phyloP scores from a whole-genome alignment of 2,888 invertebrate species.

The Cantharis rufa region DNA sequence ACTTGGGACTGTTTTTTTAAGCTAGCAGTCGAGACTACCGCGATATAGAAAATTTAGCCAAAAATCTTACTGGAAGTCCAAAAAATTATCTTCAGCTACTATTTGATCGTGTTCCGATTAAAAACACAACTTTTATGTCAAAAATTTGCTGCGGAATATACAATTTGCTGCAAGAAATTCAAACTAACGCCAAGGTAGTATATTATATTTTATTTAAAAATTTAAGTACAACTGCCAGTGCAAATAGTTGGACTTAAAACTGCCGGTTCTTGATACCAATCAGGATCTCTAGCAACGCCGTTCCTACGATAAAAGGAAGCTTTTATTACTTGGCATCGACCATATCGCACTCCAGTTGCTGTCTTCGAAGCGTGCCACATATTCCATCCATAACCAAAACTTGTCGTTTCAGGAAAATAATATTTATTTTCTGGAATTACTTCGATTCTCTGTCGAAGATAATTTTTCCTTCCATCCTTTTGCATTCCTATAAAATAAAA shows the following conservation, averaged over 20 bases:
- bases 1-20: background rate
- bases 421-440: slow-evolving; percentile 62
- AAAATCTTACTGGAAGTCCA: background rate
- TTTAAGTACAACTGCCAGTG: slow-evolving; percentile 22
- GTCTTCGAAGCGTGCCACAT: slow-evolving; percentile 55
- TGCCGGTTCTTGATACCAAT: slow-evolving; percentile 60
- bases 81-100: slow-evolving; percentile 7
- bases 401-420: slow-evolving; percentile 58
- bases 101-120: background rate
- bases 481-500: slow-evolving; percentile 37
- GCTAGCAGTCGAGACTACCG: background rate
- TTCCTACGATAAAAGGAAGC: slow-evolving; percentile 62
- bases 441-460: slow-evolving; percentile 58
- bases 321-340: slow-evolving; percentile 59
- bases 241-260: slow-evolving; percentile 51
- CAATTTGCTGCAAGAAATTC: slow-evolving; percentile 21
- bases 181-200: slow-evolving; percentile 35
- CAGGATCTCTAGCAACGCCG: slow-evolving; percentile 61
- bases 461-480: slow-evolving; percentile 58
- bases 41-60: background rate
- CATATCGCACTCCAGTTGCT: slow-evolving; percentile 51
- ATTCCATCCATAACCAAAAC: slow-evolving; percentile 65
- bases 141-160: slow-evolving; percentile 21
- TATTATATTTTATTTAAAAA: slow-evolving; percentile 6
- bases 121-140: slow-evolving; percentile 20